phyloP scores from a whole-genome alignment of 2,888 invertebrate species.

The Microchrysa polita region DNA sequence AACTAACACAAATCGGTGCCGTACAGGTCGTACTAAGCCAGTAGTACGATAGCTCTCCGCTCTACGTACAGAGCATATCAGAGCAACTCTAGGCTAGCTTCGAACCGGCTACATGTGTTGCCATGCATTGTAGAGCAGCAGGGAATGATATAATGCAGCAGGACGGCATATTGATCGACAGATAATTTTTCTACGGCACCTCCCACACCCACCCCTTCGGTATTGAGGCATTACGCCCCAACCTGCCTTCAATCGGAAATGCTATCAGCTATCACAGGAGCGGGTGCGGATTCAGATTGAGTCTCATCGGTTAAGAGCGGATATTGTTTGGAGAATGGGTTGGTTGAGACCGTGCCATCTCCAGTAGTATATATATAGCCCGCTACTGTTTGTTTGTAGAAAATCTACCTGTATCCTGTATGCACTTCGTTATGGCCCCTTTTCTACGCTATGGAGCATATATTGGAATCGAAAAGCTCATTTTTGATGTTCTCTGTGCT shows the following conservation, averaged over 20 bases:
- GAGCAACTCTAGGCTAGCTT: not conserved
- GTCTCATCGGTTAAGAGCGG: too few relatives aligned
- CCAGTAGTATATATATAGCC: not conserved
- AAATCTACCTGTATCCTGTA: slow-evolving; percentile 22
- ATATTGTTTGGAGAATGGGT: too few relatives aligned
- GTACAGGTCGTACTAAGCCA: not conserved
- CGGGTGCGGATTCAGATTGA: not conserved
- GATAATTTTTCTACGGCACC: slow-evolving; percentile 39
- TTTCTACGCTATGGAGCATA: slow-evolving; percentile 5
- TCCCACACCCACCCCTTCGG: slow-evolving; percentile 13
- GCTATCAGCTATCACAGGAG: slow-evolving; percentile 1
- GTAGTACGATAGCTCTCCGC: not conserved
- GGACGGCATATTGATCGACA: slow-evolving; percentile 37
- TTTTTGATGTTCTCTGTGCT: slow-evolving; percentile 16
- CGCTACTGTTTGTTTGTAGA: not conserved
- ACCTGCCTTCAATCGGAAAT: slow-evolving; percentile 24
- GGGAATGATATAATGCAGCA: slow-evolving; percentile 38
- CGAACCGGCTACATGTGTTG: slow-evolving; percentile 28
- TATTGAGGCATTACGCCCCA: slow-evolving; percentile 23
- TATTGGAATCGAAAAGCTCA: slow-evolving; percentile 31
- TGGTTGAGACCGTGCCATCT: not conserved
- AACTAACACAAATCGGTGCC: slow-evolving; percentile 14
- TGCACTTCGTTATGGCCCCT: slow-evolving; percentile 7
- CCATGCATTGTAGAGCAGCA: slow-evolving; percentile 25
- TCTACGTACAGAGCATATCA: not conserved